phyloP scores from a whole-genome alignment of 2,888 invertebrate species.

The Calameuta pallipes region DNA sequence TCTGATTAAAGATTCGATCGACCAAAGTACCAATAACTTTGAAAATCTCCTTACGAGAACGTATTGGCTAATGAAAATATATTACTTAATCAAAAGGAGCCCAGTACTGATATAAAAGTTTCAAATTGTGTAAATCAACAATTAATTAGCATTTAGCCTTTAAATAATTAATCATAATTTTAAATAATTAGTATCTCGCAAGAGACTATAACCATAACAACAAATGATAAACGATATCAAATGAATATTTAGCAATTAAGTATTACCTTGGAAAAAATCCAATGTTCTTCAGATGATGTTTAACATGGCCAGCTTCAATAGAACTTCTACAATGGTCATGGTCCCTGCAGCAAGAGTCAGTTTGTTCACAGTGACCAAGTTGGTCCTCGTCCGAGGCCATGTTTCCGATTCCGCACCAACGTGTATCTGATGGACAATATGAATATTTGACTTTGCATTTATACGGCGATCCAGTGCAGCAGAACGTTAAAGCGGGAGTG shows the following conservation, averaged over 20 bases:
- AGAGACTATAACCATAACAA: neutral
- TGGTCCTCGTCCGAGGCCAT: constrained; percentile 71
- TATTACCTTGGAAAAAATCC: constrained; percentile 75
- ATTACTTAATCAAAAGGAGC: neutral
- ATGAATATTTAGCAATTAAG: constrained; percentile 11
- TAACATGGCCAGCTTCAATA: constrained; percentile 70
- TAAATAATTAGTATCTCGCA: neutral
- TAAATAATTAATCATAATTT: neutral
- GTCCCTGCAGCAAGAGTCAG: constrained; percentile 77
- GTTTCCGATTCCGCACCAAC: constrained; percentile 81
- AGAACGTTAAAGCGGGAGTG: neutral
- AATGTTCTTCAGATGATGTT: constrained; percentile 74
- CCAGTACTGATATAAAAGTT: neutral
- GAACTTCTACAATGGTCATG: constrained; percentile 77
- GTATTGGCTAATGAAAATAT: neutral
- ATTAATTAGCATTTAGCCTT: neutral
- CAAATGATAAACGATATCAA: constrained; percentile 21
- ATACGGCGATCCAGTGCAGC: neutral
- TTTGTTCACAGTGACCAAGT: constrained; percentile 73
- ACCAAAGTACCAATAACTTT: neutral
- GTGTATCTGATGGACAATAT: constrained; percentile 69
- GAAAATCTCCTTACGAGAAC: neutral
- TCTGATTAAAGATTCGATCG: neutral
- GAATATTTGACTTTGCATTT: neutral
- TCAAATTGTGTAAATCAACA: too few species aligned